Evolutionary conservation across 2,888 invertebrate species (phyloP), one percentile per base, ranked within the genome.

Genomic region (Abscondita cerata): DNA sequence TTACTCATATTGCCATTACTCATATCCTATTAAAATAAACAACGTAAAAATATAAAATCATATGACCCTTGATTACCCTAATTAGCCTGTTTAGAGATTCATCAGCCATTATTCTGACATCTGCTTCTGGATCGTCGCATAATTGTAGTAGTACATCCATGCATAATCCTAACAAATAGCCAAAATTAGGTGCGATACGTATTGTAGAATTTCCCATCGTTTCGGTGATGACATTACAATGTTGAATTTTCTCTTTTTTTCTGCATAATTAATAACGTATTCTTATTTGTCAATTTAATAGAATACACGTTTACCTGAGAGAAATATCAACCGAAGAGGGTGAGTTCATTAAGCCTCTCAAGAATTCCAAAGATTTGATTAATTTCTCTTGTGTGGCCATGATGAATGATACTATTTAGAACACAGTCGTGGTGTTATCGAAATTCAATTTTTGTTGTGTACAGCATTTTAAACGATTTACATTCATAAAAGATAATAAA

Each of bases 81-180:
- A 93, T 90, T 54, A 92, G 89, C 77, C 87, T 85, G 76, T 93
- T 92, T 1, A 94, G 81, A 73, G 90, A 90, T 81, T 93, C 93
- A 76, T 93, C 92, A 41, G 92, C 92, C 52, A 89, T 87, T 84
- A 92, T 89, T 59, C 93, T 83, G 20, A 92, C 86, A 77, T 92
- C 90, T 1, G 91, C 86, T 76, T 93, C 92, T 1, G 84, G 78
- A 78, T 93, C 93, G 80, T 93, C 90, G 76, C 91, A 89, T 55
- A 90, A 82, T 40, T 85, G 82, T 51, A 93, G 80, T 64, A 93
- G 82, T 31, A 87, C 85, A 80, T 90, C 90, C 60, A 92, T 86
- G 1, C 90, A 87, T 71, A 86, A 85, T 65, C 89, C 88, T 46
- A 92, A 82, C 68, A 89, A 84, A 69, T 87, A 85, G 4, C 83